Conservation (phyloP, 2,113 vertebrate species). For the Gymnarchus niloticus region DNA sequence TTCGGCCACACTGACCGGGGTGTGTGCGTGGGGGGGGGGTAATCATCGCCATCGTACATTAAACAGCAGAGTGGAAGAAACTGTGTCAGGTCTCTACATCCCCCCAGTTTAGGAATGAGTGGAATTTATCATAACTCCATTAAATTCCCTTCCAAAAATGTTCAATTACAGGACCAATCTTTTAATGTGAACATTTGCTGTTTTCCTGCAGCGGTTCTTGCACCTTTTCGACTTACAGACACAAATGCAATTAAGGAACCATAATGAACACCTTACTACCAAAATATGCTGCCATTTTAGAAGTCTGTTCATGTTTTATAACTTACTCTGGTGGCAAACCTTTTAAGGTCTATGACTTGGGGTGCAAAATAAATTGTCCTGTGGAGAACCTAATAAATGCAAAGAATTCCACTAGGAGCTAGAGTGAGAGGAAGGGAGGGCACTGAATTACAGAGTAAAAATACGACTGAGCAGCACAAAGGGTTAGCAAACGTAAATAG, state of each 20-base stretch:
- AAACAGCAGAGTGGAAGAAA: not conserved
- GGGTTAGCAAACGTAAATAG: constrained; percentile 1
- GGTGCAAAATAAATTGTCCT: not conserved
- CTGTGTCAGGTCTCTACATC: not conserved
- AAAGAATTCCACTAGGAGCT: not conserved
- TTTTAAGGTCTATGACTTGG: not conserved
- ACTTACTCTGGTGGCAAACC: not conserved
- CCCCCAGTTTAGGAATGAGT: no score
- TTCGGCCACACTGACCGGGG: not conserved
- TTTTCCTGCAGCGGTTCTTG: not conserved
- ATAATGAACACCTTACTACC: not conserved
- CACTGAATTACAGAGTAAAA: not conserved
- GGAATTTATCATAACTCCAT: not conserved
- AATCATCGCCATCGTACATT: not conserved
- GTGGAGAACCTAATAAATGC: not conserved
- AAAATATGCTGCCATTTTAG: no score
- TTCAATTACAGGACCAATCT: not conserved
- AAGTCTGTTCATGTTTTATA: not conserved
- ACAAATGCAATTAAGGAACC: not conserved
- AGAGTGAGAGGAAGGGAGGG: not conserved
- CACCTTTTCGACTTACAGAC: not conserved
- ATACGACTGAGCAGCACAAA: not conserved
- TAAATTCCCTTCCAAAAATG: not conserved
- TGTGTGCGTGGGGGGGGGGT: not conserved
- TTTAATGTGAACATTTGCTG: not conserved